Percentiles rank a stretch among this genome's conserved stretches.
Evolutionary conservation across 1,140 invertebrate species (phyloP).

Genomic region (Tyrophagus putrescentiae): DNA sequence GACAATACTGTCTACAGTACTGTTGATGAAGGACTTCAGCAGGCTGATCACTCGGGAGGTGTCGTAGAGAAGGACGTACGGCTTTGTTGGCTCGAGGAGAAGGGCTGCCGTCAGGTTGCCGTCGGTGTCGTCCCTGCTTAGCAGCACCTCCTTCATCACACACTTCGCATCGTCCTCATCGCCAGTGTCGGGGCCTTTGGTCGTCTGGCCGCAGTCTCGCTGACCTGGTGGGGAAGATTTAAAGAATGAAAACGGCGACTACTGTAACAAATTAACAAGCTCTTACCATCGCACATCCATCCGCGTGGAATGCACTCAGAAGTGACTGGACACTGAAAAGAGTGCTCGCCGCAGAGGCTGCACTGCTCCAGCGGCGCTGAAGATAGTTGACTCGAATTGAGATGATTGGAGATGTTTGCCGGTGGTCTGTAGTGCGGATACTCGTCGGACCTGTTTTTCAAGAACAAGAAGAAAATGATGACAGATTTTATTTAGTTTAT

Average conservation of each 20-base stretch:
- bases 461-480: too few relatives aligned
- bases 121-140: not conserved
- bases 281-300: too few relatives aligned
- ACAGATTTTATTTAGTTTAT: too few relatives aligned
- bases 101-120: not conserved
- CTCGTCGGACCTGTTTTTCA: too few relatives aligned
- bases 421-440: constrained; percentile 15
- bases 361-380: not conserved
- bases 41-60: not conserved
- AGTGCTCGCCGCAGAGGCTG: not conserved
- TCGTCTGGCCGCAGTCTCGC: too few relatives aligned
- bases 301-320: constrained; percentile 50
- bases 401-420: not conserved
- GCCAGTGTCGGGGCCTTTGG: too few relatives aligned
- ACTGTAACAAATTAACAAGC: too few relatives aligned
- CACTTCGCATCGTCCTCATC: too few relatives aligned
- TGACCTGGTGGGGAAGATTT: too few relatives aligned
- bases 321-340: constrained; percentile 57
- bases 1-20: too few relatives aligned
- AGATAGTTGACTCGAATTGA: not conserved
- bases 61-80: not conserved
- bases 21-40: not conserved
- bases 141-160: too few relatives aligned
- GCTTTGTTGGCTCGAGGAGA: not conserved
- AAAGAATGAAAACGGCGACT: too few relatives aligned